A percentile compares a stretch with the other conserved stretches of the same genome.
Evolutionary conservation across 1,140 invertebrate genomes (phyloP).

Genomic region (Orchesella cincta): DNA sequence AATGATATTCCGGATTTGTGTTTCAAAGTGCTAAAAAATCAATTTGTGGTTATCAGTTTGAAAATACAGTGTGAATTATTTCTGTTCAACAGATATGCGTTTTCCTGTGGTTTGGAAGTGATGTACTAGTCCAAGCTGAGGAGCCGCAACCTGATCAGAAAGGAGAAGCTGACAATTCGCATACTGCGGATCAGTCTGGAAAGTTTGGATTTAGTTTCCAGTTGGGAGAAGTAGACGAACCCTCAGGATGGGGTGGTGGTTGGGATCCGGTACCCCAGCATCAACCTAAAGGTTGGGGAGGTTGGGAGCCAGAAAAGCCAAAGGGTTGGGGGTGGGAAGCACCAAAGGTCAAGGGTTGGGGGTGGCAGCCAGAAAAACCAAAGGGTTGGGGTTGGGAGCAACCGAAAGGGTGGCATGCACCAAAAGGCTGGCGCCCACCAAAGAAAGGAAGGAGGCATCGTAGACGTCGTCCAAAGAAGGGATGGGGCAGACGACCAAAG

Average conservation of each 20-base stretch:
- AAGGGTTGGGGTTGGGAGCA: conserved; percentile 27
- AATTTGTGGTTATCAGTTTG: no score
- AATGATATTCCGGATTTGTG: no score
- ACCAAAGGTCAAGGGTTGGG: background rate
- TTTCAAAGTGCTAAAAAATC: no score
- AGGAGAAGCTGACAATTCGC: background rate
- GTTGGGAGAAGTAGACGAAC: conserved; percentile 11
- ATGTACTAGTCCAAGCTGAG: background rate
- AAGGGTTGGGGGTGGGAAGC: conserved; percentile 23
- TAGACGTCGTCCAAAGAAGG: background rate
- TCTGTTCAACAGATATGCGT: background rate
- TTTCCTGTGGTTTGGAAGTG: background rate
- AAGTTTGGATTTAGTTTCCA: conserved; percentile 22
- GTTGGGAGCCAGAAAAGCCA: conserved; percentile 6
- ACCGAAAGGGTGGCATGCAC: conserved; percentile 2
- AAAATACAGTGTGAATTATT: no score
- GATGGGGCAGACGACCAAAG: background rate
- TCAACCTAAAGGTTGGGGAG: background rate
- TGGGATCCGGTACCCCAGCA: background rate
- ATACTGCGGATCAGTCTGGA: background rate
- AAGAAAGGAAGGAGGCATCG: conserved; percentile 9
- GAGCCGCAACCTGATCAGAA: background rate
- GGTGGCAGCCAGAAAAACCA: background rate
- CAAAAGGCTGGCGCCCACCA: conserved; percentile 21
- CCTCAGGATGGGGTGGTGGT: background rate